Evolutionary conservation across 2,888 invertebrate genomes (phyloP).

Genomic region (Panorpa germanica): DNA sequence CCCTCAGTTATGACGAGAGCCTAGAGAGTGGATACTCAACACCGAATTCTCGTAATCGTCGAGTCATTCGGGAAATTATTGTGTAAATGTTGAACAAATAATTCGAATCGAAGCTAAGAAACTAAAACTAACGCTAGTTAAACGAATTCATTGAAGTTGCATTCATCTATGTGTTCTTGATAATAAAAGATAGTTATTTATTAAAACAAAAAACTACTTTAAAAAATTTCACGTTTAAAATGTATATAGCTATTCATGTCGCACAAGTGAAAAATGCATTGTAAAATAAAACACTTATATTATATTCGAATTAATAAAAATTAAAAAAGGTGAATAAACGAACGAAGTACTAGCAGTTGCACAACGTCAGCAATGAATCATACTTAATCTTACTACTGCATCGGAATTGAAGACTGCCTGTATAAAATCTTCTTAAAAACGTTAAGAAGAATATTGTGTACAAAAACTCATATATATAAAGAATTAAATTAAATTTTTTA

Average conservation of each 20-base stretch:
- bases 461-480: neutral
- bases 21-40: conserved; percentile 88
- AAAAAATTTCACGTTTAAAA: too few relatives aligned
- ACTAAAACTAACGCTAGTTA: conserved; percentile 11
- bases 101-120: too few relatives aligned
- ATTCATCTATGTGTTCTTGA: conserved; percentile 4
- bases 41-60: conserved; percentile 77
- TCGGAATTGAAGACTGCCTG: neutral
- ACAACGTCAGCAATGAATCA: neutral
- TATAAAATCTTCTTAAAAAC: neutral
- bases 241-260: too few relatives aligned
- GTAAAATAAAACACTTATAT: too few relatives aligned
- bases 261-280: too few relatives aligned
- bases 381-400: neutral
- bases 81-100: too few relatives aligned
- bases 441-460: neutral
- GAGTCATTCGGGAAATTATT: conserved; percentile 89
- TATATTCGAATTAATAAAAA: too few relatives aligned
- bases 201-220: too few relatives aligned
- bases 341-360: too few relatives aligned
- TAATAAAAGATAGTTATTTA: neutral
- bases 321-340: too few relatives aligned
- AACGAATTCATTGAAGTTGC: conserved; percentile 4
- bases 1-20: conserved; percentile 82
- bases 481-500: neutral